Evolutionary conservation across 2,113 vertebrate species (phyloP).

Genomic region (Cygnus atratus): DNA sequence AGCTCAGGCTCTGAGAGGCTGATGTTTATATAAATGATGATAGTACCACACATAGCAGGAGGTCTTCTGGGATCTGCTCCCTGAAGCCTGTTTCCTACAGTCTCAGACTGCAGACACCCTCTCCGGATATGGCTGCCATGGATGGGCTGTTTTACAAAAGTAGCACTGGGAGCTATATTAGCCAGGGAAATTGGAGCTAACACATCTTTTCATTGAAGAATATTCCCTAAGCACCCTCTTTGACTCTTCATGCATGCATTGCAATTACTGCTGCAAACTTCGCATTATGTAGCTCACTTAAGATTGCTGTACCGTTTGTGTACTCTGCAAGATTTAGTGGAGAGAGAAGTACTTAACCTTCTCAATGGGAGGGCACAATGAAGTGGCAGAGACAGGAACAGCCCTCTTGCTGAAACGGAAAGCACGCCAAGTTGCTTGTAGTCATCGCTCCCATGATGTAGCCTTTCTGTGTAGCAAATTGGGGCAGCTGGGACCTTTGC

Average conservation of each 20-base stretch:
- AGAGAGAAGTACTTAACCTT: not conserved
- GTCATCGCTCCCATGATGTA: not conserved
- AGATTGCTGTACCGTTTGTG: not conserved
- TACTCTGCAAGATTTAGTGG: not conserved
- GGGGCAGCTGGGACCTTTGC: not conserved
- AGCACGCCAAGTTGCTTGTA: not conserved
- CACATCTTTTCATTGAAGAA: not conserved
- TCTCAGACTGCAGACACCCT: not conserved
- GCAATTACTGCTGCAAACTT: not conserved
- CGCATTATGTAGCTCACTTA: not conserved
- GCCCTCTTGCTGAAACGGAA: not conserved
- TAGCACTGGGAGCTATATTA: not conserved
- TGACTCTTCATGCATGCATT: not conserved
- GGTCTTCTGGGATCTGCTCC: not conserved
- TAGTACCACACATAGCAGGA: not conserved
- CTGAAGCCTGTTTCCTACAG: not conserved
- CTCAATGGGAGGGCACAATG: not conserved
- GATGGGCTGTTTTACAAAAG: not conserved
- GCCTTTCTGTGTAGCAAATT: not conserved
- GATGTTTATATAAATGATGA: not conserved
- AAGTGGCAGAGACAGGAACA: not conserved
- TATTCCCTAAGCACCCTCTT: not conserved
- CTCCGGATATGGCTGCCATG: not conserved
- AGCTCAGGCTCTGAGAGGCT: not conserved
- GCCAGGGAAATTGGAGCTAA: not conserved